Conservation (phyloP, 2,113 vertebrate species). For the Aldabrachelys gigantea region DNA sequence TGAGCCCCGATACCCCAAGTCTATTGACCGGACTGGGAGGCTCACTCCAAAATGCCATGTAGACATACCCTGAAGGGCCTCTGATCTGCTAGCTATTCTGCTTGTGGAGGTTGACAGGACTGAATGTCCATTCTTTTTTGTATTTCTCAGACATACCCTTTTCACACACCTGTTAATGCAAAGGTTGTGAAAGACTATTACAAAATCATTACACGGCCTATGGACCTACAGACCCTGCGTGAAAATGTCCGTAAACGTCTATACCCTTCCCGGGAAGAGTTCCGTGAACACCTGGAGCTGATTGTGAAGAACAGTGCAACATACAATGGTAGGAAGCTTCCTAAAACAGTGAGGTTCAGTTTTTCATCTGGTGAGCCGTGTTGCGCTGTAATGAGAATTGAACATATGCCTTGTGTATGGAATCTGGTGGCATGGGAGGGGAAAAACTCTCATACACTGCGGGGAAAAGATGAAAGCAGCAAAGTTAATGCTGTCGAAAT, state of each 20-base stretch:
- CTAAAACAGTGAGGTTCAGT: not conserved
- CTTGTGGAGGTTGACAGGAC: not conserved
- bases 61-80: not conserved
- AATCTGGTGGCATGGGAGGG: not conserved
- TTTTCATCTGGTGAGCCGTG: not conserved
- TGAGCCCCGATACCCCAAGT: not conserved
- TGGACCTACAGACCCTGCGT: slow-evolving; percentile 96
- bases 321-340: slow-evolving; percentile 87
- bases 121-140: not conserved
- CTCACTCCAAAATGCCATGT: not conserved
- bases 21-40: not conserved
- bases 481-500: not conserved
- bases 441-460: not conserved
- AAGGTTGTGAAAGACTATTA: slow-evolving; percentile 99
- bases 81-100: fast-evolving
- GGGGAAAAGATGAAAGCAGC: not conserved
- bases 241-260: slow-evolving; percentile 96
- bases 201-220: slow-evolving; percentile 95
- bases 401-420: not conserved
- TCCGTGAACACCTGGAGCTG: slow-evolving; percentile 93
- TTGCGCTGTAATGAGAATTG: not conserved
- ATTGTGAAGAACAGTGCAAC: slow-evolving; percentile 97
- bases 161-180: slow-evolving; percentile 96
- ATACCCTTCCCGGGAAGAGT: slow-evolving; percentile 96
- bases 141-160: slow-evolving; percentile 90